Evolutionary conservation across 1,140 invertebrate species (phyloP), one percentile per base, ranked within the genome.

Genomic region (Listronotus oregonensis): DNA sequence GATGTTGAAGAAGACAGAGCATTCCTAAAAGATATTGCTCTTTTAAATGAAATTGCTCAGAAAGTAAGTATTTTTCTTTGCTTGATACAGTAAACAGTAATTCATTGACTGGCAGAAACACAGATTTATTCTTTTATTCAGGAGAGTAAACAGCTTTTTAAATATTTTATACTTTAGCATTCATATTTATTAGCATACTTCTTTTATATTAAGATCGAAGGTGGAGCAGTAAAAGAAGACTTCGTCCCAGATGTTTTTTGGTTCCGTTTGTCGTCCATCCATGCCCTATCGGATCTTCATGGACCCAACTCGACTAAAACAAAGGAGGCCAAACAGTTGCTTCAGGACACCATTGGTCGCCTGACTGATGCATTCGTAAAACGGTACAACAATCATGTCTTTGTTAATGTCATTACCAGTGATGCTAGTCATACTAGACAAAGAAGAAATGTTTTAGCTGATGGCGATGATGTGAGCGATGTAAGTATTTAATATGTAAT

Each of bases 171-270:
- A n/a, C n/a, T n/a, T n/a, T n/a, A n/a, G n/a, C n/a, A n/a, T n/a
- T n/a, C n/a, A 27, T 27, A 27, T 27, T 27, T 27, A 27, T 27
- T 1, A 3, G 21, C 21, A 3, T 27, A 3, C 21, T 27, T 27
- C n/a, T 27, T 14, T 52, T 12, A 18, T 17, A 14, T 51, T 50
- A 65, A 69, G 59, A 43, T 73, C 40, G 73, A 79, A 31, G 68
- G 73, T 44, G 82, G 83, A 52, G 82, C 74, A 0, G 75, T 86
- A 21, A 78, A 76, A 50, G 69, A 79, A 39, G 85, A 89, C 72
- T 82, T 82, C 46, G 78, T 84, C 50, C 80, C 87, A 46, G 87
- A 89, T 77, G 83, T 89, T 68, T 89, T 85, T 73, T 89, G 87
- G 85, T 79, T 90, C 55, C 83, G 85, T 64, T 79, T 89, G 34